Evolutionary conservation across 2,113 vertebrate genomes (phyloP), one percentile per base, ranked within the genome.

Genomic region (Cepphus grylle): DNA sequence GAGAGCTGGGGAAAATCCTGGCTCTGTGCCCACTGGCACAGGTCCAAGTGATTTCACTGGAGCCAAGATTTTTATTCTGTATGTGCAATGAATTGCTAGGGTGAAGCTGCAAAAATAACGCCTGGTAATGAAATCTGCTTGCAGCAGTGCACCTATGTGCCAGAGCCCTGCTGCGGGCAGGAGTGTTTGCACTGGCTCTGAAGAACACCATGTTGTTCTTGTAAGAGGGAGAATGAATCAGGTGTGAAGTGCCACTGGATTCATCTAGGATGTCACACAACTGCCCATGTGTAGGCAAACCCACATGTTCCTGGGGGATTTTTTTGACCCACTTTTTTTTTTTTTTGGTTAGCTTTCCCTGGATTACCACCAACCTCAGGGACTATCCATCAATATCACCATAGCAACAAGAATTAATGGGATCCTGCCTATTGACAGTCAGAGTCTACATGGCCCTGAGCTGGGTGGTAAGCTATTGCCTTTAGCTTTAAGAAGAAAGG

Each of bases 351-450:
- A 45, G 34, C 74, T 96, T 88, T 85, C 45, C 26, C 78, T 95
- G 77, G 59, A 87, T 96, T 93, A 58, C 63, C 89, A 88, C 72
- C 50, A 90, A 45, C 45, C 16, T 59, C 47, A 49, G 27, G 15
- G 70, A 73, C 73, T 74, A 91, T 81, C 94, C 80, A 61, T 96
- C 97, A 83, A 96, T 97, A 97, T 94, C 91, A 73, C 91, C 87
- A 92, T 96, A 93, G 95, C 80, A 97, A 97, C 97, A 52, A 93
- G 84, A 63, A 56, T 94, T 96, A 90, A 72, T 74, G 76, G 58
- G 74, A 81, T 92, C 27, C 66, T 94, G 90, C 76, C 76, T 91
- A 88, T 91, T 88, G 93, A 86, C 76, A 83, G 80, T 50, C 71
- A 86, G 71, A 66, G 66, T 45, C 78, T 92, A 52, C 23, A 53